These are phyloP conservation scores for Amiota minor DNA, from an alignment of 2,888 invertebrate species.

Conservation along the genomic window DNA sequence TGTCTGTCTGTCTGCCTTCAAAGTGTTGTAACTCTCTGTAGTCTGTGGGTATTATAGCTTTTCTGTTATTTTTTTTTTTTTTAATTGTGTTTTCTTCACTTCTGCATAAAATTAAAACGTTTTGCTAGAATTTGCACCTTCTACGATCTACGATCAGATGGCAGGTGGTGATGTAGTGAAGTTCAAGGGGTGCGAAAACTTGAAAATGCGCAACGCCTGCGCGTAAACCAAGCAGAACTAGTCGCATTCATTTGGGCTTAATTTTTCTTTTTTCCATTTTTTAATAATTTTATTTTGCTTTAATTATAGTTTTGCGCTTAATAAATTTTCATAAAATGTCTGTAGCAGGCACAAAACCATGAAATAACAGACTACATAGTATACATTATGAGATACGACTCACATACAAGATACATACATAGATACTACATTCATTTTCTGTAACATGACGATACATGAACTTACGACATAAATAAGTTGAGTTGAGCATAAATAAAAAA, in stretches of 20 bases:
- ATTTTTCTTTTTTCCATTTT: constrained; percentile 39
- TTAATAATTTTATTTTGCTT: constrained; percentile 66
- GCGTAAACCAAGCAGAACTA: constrained; percentile 34
- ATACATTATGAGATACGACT: constrained; percentile 50
- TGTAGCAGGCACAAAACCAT: constrained; percentile 22
- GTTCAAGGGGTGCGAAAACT: background rate
- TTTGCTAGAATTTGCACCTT: constrained; percentile 39
- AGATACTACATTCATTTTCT: background rate
- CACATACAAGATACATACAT: constrained; percentile 29
- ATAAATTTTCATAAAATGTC: constrained; percentile 58
- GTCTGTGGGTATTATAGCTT: background rate
- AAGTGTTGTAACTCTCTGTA: too few species aligned
- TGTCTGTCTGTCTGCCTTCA: too few species aligned
- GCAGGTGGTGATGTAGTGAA: constrained; percentile 16
- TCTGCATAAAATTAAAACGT: constrained; percentile 66
- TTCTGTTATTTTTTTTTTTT: background rate
- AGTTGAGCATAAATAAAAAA: too few species aligned
- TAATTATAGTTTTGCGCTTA: constrained; percentile 68
- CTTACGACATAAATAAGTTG: constrained; percentile 45
- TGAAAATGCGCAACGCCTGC: constrained; percentile 36
- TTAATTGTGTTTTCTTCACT: constrained; percentile 50
- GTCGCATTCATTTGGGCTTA: constrained; percentile 21
- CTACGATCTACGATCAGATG: background rate
- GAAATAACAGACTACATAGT: background rate
- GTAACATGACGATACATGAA: constrained; percentile 52